These are phyloP conservation scores for Polypterus bichir DNA, from an alignment of 2,113 vertebrate species.

Conservation along the genomic window DNA sequence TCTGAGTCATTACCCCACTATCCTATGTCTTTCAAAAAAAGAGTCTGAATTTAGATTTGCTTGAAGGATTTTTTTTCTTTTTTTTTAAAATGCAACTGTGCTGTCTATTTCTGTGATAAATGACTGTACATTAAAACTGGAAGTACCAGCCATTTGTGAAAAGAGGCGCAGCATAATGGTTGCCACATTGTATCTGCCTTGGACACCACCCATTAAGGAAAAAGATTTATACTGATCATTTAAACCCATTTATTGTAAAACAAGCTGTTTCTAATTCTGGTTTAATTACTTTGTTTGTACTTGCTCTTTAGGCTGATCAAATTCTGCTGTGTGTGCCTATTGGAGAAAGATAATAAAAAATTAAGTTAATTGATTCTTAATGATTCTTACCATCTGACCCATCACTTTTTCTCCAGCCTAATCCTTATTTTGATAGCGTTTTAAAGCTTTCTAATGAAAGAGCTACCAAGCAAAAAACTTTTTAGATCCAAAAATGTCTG, in stretches of 20 bases:
- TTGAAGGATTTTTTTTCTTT: too few relatives aligned
- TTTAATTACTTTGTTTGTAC: slow-evolving; percentile 1
- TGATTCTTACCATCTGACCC: neutral
- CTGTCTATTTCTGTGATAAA: too few relatives aligned
- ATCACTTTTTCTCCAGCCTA: neutral
- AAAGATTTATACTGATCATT: neutral
- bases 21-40: too few relatives aligned
- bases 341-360: neutral
- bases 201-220: neutral
- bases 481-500: neutral
- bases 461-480: neutral
- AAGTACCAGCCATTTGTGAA: too few relatives aligned
- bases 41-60: too few relatives aligned
- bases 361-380: slow-evolving; percentile 5
- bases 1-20: too few relatives aligned
- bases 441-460: neutral
- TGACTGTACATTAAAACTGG: too few relatives aligned
- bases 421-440: neutral
- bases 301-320: neutral
- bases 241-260: slow-evolving; percentile 3
- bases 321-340: slow-evolving; percentile 1
- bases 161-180: too few relatives aligned
- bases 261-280: slow-evolving; percentile 3
- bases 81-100: too few relatives aligned
- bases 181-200: too few relatives aligned